Conservation (phyloP, 1,140 invertebrate species). For the Saxidomus purpurata region DNA sequence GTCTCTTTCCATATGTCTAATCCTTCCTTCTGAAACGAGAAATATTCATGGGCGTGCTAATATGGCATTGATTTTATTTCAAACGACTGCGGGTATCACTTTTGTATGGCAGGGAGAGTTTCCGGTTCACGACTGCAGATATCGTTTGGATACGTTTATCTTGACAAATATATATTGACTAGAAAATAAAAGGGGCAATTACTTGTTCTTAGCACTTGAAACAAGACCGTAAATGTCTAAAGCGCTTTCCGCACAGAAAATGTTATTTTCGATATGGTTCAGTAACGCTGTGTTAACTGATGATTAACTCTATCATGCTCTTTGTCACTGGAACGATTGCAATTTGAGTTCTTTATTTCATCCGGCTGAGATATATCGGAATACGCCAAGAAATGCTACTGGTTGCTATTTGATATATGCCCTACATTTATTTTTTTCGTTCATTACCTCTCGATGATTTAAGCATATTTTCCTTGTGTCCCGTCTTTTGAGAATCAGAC, state of each 20-base stretch:
- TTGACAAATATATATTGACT: conserved; percentile 45
- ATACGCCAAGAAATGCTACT: no score
- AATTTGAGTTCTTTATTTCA: no score
- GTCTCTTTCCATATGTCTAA: conserved; percentile 46
- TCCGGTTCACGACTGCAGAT: conserved; percentile 34
- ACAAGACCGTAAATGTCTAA: conserved; percentile 23
- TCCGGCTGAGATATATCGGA: no score
- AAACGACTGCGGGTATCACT: conserved; percentile 40
- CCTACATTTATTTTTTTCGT: no score
- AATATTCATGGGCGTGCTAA: conserved; percentile 40
- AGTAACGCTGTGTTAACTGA: not conserved
- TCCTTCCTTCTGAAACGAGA: conserved; percentile 42
- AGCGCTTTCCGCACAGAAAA: not conserved
- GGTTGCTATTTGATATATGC: no score
- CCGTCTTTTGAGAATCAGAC: no score
- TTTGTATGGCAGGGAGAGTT: conserved; percentile 14
- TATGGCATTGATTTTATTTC: conserved; percentile 16
- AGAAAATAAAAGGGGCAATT: conserved; percentile 31
- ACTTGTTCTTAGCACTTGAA: conserved; percentile 18
- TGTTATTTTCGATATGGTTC: not conserved
- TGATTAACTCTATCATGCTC: no score
- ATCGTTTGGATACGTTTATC: conserved; percentile 48
- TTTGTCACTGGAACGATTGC: no score
- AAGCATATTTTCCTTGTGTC: no score
- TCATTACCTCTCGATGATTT: no score